A percentile compares a stretch with the other conserved stretches of the same genome.
phyloP scores from a whole-genome alignment of 2,797 vertebrate species.

The Anguilla megastoma region DNA sequence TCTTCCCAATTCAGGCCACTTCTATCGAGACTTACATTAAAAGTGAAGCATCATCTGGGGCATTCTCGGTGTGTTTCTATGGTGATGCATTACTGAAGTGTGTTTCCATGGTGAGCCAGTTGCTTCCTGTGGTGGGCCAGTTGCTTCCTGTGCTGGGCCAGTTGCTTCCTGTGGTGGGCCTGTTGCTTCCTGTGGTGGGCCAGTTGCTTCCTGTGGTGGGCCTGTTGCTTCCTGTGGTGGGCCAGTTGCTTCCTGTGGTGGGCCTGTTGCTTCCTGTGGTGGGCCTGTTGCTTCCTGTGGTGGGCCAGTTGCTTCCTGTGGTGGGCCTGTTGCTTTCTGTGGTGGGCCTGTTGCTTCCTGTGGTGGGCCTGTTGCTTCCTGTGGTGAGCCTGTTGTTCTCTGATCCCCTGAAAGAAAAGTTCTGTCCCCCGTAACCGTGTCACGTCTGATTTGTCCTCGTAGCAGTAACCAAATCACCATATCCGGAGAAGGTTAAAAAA shows the following conservation, averaged over 20 bases:
- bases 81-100: background rate
- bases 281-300: background rate
- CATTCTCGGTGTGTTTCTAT: background rate
- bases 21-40: background rate
- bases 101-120: background rate
- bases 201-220: background rate
- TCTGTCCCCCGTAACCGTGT: slow-evolving; percentile 10
- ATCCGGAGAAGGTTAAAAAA: slow-evolving; percentile 19
- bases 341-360: background rate
- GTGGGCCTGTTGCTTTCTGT: background rate
- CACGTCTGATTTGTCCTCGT: slow-evolving; percentile 16
- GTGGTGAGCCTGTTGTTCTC: background rate
- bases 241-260: background rate
- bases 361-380: background rate
- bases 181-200: background rate
- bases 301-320: background rate
- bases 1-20: background rate
- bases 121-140: background rate
- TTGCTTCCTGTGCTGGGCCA: background rate
- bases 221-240: background rate
- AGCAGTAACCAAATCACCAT: background rate
- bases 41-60: background rate
- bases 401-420: background rate
- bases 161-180: background rate
- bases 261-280: background rate